Evolutionary conservation across 2,888 invertebrate species (phyloP).

Genomic region (Microctonus aethiopoides): DNA sequence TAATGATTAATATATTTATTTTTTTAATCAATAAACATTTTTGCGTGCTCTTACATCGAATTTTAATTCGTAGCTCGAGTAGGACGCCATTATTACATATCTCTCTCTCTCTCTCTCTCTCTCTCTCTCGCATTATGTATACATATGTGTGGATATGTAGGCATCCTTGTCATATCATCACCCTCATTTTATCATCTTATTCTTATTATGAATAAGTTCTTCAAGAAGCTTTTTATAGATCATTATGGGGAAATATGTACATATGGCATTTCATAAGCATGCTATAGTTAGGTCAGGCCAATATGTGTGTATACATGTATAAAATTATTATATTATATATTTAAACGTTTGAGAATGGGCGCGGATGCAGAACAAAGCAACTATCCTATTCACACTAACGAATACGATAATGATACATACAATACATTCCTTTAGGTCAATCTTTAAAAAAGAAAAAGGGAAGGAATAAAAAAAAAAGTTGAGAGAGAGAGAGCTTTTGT

Average conservation of each 20-base stretch:
- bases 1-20: not conserved
- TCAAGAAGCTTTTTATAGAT: slow-evolving; percentile 29
- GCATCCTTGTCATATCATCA: slow-evolving; percentile 31
- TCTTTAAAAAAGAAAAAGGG: not conserved
- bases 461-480: too few species aligned
- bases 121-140: too few species aligned
- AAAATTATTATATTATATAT: not conserved
- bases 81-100: slow-evolving; percentile 38
- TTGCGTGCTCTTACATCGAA: slow-evolving; percentile 32
- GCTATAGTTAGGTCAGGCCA: slow-evolving; percentile 1
- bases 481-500: not conserved
- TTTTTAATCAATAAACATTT: not conserved
- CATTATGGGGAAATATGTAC: slow-evolving; percentile 25
- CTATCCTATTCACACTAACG: slow-evolving; percentile 4
- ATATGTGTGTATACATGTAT: not conserved
- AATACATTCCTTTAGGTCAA: not conserved
- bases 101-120: too few species aligned
- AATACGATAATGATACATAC: slow-evolving; percentile 16
- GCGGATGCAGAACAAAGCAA: slow-evolving; percentile 15
- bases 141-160: slow-evolving; percentile 16
- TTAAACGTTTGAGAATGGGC: slow-evolving; percentile 1
- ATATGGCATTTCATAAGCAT: slow-evolving; percentile 15
- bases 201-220: slow-evolving; percentile 23
- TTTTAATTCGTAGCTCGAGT: slow-evolving; percentile 32
- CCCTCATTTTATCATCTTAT: slow-evolving; percentile 19